Evolutionary conservation across 35 echinoderm and acorn worm species (phyloP).

Genomic region (Apostichopus parvimensis): DNA sequence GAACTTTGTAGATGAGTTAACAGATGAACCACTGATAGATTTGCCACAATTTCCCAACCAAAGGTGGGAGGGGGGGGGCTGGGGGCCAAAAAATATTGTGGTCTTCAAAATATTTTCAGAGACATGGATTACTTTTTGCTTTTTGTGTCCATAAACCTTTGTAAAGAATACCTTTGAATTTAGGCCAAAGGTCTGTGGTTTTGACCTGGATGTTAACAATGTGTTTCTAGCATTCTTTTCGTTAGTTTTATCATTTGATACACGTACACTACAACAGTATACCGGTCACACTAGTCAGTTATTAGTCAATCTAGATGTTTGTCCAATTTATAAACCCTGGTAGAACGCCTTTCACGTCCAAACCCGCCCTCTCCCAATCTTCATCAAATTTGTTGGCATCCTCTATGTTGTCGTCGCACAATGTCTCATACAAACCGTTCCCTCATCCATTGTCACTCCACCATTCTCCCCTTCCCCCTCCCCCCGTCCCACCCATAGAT

Average conservation of each 20-base stretch:
- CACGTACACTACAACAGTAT: background rate
- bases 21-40: too few relatives aligned
- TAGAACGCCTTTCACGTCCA: background rate
- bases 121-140: too few relatives aligned
- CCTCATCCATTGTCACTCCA: background rate
- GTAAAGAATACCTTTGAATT: too few relatives aligned
- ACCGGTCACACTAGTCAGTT: background rate
- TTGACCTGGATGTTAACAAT: background rate
- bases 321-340: background rate
- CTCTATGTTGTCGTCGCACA: background rate
- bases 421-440: background rate
- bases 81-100: too few relatives aligned
- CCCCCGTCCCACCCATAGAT: too few relatives aligned
- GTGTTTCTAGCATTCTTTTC: slow-evolving; percentile 11
- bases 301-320: background rate
- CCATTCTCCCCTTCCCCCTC: background rate
- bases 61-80: too few relatives aligned
- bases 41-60: too few relatives aligned
- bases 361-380: background rate
- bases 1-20: too few relatives aligned
- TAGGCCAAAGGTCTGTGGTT: too few relatives aligned
- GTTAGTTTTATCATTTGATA: background rate
- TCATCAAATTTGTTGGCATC: background rate
- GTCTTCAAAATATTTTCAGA: too few relatives aligned
- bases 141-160: too few relatives aligned